Evolutionary conservation across 53 echinoderm and acorn worm species (phyloP), one percentile per base, ranked within the genome.

Genomic region (Echinometra lucunter): DNA sequence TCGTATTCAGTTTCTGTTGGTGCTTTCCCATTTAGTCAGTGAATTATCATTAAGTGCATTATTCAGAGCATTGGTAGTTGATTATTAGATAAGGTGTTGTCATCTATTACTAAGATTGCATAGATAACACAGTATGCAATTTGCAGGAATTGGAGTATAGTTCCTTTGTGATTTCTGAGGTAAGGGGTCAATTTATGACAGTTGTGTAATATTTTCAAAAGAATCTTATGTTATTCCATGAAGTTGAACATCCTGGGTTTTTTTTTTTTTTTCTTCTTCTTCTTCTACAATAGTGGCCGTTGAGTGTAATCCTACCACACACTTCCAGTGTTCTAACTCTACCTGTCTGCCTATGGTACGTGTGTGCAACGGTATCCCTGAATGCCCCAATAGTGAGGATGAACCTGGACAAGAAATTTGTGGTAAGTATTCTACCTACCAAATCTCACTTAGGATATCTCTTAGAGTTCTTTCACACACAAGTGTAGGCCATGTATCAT

Each of bases 331-430:
- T 72, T 63, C 55, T 66, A 96, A 91, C 55, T 96, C 96, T 28
- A 90, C 81, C 18, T 98, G 98, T 67, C 97, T 98, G 44, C 63
- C 74, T 1, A 66, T 82, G 74, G 40, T 45, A 15, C 57, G 94
- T 37, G 95, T 96, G 23, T 97, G 97, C 25, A 94, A 98, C 49
- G 90, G 74, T 7, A 40, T 60, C 17, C 91, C 95, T 38, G 96
- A 98, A 95, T 98, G 98, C 83, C 95, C 95, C 37, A 58, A 93
- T 58, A 94, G 95, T 45, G 96, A 95, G n/a, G 98, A 98, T 95
- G 97, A 98, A 92, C 96, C 96, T 28, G 53, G 57, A 88, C 92
- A n/a, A 35, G 56, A 87, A 28, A 32, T 74, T 53, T 83, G 92
- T 70, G 44, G 91, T 82, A 30, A 92, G 87, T n/a, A n/a, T n/a